Evolutionary conservation across 2,113 vertebrate genomes (phyloP).

Genomic region (Malurus melanocephalus): DNA sequence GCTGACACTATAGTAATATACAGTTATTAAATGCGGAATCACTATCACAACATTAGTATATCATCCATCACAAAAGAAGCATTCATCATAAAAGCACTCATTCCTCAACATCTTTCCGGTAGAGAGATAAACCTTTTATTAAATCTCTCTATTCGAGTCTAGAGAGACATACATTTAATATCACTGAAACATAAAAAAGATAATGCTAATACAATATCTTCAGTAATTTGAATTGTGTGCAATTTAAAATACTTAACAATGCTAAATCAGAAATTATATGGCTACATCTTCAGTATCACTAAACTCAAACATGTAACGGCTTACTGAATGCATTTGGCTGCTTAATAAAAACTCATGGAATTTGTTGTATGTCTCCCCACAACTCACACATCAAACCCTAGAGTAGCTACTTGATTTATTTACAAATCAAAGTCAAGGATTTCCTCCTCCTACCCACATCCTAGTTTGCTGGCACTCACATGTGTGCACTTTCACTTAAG

Average conservation of each 20-base stretch:
- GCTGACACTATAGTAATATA: background rate
- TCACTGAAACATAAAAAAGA: background rate
- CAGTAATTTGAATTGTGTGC: background rate
- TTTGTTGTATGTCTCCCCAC: background rate
- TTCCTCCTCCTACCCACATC: background rate
- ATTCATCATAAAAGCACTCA: background rate
- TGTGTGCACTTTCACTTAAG: background rate
- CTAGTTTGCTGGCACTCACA: background rate
- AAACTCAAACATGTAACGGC: background rate
- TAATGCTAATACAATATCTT: background rate
- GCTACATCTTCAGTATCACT: background rate
- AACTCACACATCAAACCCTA: background rate
- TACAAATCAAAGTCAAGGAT: background rate
- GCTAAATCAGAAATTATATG: background rate
- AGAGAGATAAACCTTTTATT: background rate
- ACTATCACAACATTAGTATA: background rate
- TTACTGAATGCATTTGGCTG: background rate
- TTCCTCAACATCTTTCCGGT: background rate
- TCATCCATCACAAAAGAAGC: background rate
- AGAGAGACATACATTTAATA: background rate
- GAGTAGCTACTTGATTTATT: background rate
- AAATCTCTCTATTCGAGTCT: background rate
- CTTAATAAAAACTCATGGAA: background rate
- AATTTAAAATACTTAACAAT: background rate
- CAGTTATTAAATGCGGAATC: background rate